Evolutionary conservation across 2,888 invertebrate species (phyloP).

Genomic region (Amitus sp.): DNA sequence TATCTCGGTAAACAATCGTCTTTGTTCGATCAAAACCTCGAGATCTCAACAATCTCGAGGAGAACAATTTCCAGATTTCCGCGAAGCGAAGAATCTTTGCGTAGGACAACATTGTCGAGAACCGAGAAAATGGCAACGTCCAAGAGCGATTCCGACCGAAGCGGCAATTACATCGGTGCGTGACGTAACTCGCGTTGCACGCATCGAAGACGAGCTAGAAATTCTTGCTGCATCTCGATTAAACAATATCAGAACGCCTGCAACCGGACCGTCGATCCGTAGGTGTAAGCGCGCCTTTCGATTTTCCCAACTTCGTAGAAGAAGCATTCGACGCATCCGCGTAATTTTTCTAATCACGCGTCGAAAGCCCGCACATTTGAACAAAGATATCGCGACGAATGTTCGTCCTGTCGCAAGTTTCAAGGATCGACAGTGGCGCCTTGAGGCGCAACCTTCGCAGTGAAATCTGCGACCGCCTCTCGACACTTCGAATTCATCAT

Average conservation of each 20-base stretch:
- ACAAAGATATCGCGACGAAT: not conserved
- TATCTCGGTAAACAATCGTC: too few relatives aligned
- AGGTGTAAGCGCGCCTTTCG: not conserved
- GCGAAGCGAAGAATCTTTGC: not conserved
- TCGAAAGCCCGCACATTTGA: not conserved
- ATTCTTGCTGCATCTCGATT: conserved; percentile 15
- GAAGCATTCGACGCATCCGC: too few relatives aligned
- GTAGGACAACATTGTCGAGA: not conserved
- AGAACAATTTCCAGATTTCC: too few relatives aligned
- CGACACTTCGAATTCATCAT: not conserved
- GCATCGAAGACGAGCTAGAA: conserved; percentile 24
- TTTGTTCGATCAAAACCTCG: too few relatives aligned
- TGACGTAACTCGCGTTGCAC: not conserved
- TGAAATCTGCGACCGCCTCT: conserved; percentile 20
- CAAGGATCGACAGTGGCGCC: conserved; percentile 3
- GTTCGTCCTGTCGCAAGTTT: conserved; percentile 5
- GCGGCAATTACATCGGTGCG: not conserved
- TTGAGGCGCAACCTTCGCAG: conserved; percentile 37
- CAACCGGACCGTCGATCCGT: not conserved
- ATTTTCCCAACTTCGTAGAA: too few relatives aligned
- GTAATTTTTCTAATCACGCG: not conserved
- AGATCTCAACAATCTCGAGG: too few relatives aligned
- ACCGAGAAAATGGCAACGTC: not conserved
- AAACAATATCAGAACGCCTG: not conserved
- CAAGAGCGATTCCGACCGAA: not conserved